Percentiles rank a stretch among this genome's conserved stretches.
phyloP scores from a whole-genome alignment of 2,113 vertebrate species.

The Casuarius casuarius region DNA sequence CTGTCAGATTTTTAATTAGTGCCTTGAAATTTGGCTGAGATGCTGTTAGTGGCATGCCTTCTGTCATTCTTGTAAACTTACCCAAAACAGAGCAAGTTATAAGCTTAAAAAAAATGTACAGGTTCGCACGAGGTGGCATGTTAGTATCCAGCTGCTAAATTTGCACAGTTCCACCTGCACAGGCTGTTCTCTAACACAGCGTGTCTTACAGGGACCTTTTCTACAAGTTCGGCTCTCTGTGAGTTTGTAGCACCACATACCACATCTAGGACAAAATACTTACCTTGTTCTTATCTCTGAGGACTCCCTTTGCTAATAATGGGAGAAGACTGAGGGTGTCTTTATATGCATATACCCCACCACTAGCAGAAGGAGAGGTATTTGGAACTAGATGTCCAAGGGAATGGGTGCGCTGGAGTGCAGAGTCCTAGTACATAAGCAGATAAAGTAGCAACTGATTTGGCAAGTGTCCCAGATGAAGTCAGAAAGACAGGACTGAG shows the following conservation, averaged over 20 bases:
- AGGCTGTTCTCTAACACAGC: rapidly evolving
- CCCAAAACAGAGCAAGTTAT: background rate
- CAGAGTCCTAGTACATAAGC: background rate
- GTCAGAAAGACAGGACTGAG: background rate
- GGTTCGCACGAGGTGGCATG: background rate
- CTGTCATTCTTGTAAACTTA: background rate
- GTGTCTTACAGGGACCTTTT: background rate
- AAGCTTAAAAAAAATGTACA: background rate
- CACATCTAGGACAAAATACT: no score
- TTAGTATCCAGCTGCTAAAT: rapidly evolving
- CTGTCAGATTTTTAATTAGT: background rate
- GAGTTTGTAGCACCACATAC: background rate
- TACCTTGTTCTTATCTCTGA: no score
- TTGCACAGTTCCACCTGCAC: background rate
- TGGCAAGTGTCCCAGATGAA: background rate
- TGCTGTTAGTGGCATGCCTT: background rate
- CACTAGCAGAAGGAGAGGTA: background rate
- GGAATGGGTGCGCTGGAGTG: rapidly evolving
- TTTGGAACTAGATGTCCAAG: background rate
- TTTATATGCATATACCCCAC: background rate
- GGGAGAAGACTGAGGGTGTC: background rate
- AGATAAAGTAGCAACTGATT: background rate
- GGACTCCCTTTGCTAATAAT: background rate
- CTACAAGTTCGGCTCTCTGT: background rate
- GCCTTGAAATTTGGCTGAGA: background rate